Percentiles rank a stretch among this genome's conserved stretches.
These are phyloP conservation scores for Micromys minutus DNA, from an alignment of 2,113 vertebrate species.

Conservation along the genomic window DNA sequence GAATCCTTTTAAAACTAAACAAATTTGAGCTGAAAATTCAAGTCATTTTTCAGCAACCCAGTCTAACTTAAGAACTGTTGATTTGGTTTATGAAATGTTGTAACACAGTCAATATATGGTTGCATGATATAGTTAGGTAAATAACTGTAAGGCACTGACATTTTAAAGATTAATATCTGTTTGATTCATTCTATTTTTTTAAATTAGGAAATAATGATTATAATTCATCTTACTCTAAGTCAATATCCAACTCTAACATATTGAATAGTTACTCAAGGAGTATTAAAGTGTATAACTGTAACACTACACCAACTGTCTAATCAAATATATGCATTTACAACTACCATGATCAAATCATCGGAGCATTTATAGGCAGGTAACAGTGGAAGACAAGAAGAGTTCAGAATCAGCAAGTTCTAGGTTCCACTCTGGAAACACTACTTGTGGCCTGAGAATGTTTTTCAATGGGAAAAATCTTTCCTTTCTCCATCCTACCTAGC, in stretches of 20 bases:
- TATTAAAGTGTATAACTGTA: not conserved
- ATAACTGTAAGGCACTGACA: constrained; percentile 21
- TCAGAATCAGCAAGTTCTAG: constrained; percentile 29
- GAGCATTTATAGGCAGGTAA: constrained; percentile 31
- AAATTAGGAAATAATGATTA: constrained; percentile 45
- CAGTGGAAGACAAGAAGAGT: not conserved
- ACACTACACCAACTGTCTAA: not conserved
- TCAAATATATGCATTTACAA: constrained; percentile 11
- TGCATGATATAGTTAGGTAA: constrained; percentile 29
- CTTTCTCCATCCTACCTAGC: not conserved
- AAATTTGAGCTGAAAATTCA: constrained; percentile 42
- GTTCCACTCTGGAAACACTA: constrained; percentile 35
- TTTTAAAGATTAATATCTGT: not conserved
- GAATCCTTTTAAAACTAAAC: not conserved
- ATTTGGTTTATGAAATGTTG: constrained; percentile 14
- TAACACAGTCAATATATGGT: not conserved
- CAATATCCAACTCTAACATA: constrained; percentile 43
- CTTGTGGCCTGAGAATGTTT: not conserved
- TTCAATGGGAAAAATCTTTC: not conserved
- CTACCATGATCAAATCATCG: constrained; percentile 36
- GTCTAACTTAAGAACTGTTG: not conserved
- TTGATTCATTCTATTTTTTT: constrained; percentile 23
- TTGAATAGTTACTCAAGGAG: constrained; percentile 36
- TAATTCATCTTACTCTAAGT: constrained; percentile 51
- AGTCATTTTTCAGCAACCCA: not conserved